Base-by-base conservation (phyloP, 2,113 vertebrate genomes). In the Synodontis membranacea region DNA sequence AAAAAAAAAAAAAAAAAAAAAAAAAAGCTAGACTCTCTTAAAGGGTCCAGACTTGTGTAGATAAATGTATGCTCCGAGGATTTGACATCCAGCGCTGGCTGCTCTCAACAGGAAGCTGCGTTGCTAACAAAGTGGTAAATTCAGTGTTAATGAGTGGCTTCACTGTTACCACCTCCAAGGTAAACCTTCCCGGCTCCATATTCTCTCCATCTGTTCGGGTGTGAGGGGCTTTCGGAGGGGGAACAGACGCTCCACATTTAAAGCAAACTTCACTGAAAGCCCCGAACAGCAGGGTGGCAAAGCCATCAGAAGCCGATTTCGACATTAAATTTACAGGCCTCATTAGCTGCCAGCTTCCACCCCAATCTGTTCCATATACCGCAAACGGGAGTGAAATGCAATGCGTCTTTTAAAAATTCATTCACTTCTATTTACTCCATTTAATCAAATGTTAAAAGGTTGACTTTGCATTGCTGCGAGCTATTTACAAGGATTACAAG, bases 111-210 rank as follows among this genome's bases (percentile, higher is more conserved):
- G 97, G 97, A 98, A 98, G 97, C 96, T 91, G 93, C n/a, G 88
- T 95, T 93, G 97, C 97, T 99, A 99, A 99, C 97, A 92, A 99
- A 99, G 97, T 98, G 97, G 96, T 98, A 99, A 99, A 99, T 99
- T 99, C 97, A 98, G 98, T 96, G 97, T 98, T 99, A 99, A 99
- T 99, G 97, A 99, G 96, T 97, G 96, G 96, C 96, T 97, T 97
- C 97, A 97, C 96, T 98, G 97, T 96, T 98, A 96, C 95, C 97
- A 98, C 97, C 97, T 98, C 96, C 89, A 96, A 97, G 96, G 96
- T 97, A 99, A 97, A 98, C 95, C 96, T 96, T 97, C 95, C 94
- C 91, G 91, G 94, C 94, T 96, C 96, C 94, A 95, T 94, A 95
- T 96, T 96, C 95, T 92, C 95, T 92, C 97, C 98, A 99, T 99